Conservation (phyloP, 2,797 vertebrate genomes). For the Delichon dasypus region DNA sequence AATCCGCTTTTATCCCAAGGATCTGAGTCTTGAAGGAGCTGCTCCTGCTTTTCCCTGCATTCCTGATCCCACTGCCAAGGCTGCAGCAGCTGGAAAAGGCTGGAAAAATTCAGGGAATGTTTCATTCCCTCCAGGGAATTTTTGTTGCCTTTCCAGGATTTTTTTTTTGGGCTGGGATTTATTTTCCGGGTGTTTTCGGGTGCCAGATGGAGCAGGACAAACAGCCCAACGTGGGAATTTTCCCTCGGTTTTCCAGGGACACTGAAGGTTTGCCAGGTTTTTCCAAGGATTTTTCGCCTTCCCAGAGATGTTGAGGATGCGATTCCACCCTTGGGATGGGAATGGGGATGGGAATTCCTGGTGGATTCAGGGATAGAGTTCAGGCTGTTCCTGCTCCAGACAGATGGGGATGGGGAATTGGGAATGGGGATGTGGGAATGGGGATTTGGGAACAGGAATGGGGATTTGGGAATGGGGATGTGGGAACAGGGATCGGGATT, state of each 20-base stretch:
- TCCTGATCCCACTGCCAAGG: background rate
- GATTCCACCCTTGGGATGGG: background rate
- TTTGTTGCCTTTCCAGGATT: background rate
- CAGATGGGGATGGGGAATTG: too few species aligned
- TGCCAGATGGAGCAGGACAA: background rate
- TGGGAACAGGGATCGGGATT: background rate
- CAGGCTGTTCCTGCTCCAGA: background rate
- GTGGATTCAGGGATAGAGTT: fast-evolving
- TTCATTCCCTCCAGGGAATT: background rate
- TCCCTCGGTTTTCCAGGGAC: background rate
- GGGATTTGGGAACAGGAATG: background rate
- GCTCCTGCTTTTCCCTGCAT: background rate
- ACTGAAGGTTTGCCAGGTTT: background rate
- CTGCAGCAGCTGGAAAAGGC: background rate
- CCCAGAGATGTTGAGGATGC: background rate
- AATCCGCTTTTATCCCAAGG: background rate
- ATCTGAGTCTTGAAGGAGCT: background rate
- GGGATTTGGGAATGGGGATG: background rate
- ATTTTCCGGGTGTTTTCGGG: background rate
- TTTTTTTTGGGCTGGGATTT: background rate
- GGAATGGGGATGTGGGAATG: background rate
- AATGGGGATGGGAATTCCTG: background rate
- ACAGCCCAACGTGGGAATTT: background rate
- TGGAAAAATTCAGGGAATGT: background rate
- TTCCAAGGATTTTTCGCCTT: background rate